Conservation (phyloP, 2,888 invertebrate genomes). For the Chrysodeixis includens region DNA sequence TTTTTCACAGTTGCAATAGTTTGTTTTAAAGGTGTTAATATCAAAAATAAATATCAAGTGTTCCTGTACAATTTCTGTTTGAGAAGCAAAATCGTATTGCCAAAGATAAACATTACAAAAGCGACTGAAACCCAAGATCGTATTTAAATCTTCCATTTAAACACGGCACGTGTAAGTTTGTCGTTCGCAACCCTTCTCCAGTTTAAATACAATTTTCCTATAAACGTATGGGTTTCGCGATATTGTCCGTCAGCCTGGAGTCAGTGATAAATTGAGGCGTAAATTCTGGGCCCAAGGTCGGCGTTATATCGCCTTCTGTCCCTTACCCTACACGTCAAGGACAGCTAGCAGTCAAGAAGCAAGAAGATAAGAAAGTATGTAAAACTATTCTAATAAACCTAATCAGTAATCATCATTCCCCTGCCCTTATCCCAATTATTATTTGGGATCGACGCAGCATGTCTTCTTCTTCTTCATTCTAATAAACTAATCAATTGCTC, state of each 20-base stretch:
- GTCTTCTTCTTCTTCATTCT: too few relatives aligned
- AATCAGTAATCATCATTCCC: too few relatives aligned
- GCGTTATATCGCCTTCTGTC: constrained; percentile 22
- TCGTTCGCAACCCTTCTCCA: not conserved
- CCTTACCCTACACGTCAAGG: constrained; percentile 10
- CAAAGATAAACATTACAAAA: too few relatives aligned
- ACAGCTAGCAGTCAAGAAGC: not conserved
- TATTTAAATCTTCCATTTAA: not conserved
- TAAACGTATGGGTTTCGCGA: constrained; percentile 10
- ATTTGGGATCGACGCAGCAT: too few relatives aligned
- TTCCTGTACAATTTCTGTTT: too few relatives aligned
- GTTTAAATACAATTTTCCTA: not conserved
- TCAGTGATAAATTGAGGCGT: constrained; percentile 29
- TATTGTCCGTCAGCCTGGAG: constrained; percentile 13
- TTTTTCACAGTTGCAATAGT: too few relatives aligned
- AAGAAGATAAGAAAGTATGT: not conserved
- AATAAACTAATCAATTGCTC: too few relatives aligned
- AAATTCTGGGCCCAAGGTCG: constrained; percentile 17
- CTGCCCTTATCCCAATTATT: too few relatives aligned
- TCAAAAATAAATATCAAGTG: too few relatives aligned
- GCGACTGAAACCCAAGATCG: not conserved
- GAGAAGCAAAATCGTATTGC: too few relatives aligned
- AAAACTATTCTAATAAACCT: too few relatives aligned
- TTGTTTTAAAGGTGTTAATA: too few relatives aligned
- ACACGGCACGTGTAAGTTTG: not conserved